phyloP scores from a whole-genome alignment of 2,113 vertebrate genomes.

The Ploceus nigricollis region DNA sequence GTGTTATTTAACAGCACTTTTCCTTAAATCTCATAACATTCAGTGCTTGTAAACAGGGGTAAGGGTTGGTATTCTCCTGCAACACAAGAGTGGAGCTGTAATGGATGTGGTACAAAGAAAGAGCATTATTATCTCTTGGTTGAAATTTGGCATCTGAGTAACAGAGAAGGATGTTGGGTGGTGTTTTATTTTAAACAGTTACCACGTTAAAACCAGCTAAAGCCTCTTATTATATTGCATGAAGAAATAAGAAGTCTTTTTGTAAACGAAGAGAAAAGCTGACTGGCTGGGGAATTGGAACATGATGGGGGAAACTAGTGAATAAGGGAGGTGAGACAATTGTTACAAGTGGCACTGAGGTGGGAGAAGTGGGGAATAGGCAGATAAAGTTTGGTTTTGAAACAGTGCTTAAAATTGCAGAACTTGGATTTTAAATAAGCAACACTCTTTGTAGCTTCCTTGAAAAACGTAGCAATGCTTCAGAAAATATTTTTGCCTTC shows the following conservation, averaged over 20 bases:
- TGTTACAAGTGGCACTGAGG: not conserved
- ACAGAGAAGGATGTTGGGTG: not conserved
- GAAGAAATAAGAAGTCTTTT: not conserved
- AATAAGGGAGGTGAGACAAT: not conserved
- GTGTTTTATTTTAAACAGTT: not conserved
- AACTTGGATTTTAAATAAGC: not conserved
- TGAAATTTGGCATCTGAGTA: not conserved
- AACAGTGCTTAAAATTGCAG: not conserved
- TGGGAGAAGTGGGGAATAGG: not conserved
- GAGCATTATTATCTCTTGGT: not conserved
- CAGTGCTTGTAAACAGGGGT: not conserved
- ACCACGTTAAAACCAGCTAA: not conserved
- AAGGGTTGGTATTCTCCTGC: not conserved
- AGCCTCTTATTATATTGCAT: not conserved
- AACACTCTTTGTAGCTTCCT: not conserved
- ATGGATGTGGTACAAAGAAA: not conserved
- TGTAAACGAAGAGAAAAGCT: not conserved
- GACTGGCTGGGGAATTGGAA: not conserved
- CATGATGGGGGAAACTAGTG: not conserved
- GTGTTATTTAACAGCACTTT: not conserved
- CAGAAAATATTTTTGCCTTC: not conserved
- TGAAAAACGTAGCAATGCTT: not conserved
- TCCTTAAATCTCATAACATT: not conserved
- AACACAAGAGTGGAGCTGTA: not conserved
- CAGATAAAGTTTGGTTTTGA: not conserved